These are phyloP conservation scores for Melanostigma gelatinosum DNA, from an alignment of 2,113 vertebrate species.

Conservation along the genomic window DNA sequence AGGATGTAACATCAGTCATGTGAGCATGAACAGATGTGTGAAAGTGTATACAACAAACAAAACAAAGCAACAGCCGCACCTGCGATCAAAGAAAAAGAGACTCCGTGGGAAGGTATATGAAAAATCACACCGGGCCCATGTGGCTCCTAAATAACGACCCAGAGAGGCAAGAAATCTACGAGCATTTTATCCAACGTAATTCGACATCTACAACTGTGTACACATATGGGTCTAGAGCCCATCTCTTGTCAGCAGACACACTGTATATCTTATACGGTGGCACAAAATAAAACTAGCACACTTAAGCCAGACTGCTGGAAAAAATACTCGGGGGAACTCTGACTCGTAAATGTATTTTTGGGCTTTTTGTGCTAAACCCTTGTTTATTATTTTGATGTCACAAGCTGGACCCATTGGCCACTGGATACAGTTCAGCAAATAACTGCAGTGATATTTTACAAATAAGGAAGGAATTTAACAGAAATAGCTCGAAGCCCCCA, in stretches of 20 bases:
- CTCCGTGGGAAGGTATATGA: background rate
- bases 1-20: background rate
- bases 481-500: constrained; percentile 4
- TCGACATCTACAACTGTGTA: background rate
- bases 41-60: background rate
- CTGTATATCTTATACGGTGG: background rate
- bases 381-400: background rate
- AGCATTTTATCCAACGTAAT: background rate
- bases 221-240: background rate
- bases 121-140: background rate
- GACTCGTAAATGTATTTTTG: background rate
- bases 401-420: background rate
- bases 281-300: background rate
- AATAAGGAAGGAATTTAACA: background rate
- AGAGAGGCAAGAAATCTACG: background rate
- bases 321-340: background rate
- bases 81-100: background rate
- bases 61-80: background rate
- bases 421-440: constrained; percentile 1
- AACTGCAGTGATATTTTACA: background rate
- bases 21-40: too few relatives aligned
- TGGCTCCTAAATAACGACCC: background rate
- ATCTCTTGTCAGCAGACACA: background rate
- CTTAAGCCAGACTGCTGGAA: background rate
- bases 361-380: background rate